phyloP scores from a whole-genome alignment of 1,140 invertebrate species.

The Adoxophyes honmai region DNA sequence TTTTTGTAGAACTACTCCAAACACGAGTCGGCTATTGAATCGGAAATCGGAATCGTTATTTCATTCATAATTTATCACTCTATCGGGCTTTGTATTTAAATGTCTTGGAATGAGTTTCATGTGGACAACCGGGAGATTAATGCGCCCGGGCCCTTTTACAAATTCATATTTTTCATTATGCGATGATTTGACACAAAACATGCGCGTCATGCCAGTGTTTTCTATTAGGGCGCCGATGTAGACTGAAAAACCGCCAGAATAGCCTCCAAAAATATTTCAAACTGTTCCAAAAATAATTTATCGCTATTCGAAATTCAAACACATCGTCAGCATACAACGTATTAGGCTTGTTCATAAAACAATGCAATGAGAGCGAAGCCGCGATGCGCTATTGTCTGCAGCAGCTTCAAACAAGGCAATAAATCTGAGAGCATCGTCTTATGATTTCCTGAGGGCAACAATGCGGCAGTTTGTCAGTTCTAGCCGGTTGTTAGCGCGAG shows the following conservation, averaged over 20 bases:
- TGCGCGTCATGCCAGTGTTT: slow-evolving; percentile 46
- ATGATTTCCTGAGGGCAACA: slow-evolving; percentile 52
- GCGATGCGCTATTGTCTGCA: slow-evolving; percentile 22
- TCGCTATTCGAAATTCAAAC: slow-evolving; percentile 3
- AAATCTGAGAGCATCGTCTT: slow-evolving; percentile 49
- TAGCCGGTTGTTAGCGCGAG: slow-evolving; percentile 53
- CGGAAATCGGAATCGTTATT: slow-evolving; percentile 56
- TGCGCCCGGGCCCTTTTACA: slow-evolving; percentile 34
- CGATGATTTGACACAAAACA: slow-evolving; percentile 59
- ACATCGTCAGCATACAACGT: not conserved
- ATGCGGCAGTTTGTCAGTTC: slow-evolving; percentile 63
- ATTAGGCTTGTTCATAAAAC: not conserved
- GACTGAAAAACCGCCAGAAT: not conserved
- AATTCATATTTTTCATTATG: slow-evolving; percentile 58
- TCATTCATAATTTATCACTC: slow-evolving; percentile 67
- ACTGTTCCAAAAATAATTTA: slow-evolving; percentile 2
- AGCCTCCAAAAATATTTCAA: slow-evolving; percentile 10
- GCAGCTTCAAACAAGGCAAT: slow-evolving; percentile 36
- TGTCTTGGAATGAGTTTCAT: slow-evolving; percentile 48
- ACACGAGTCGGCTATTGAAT: slow-evolving; percentile 55
- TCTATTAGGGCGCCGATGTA: slow-evolving; percentile 37
- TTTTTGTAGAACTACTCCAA: slow-evolving; percentile 49
- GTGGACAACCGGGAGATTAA: slow-evolving; percentile 51
- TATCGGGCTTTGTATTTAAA: slow-evolving; percentile 65
- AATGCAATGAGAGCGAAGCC: slow-evolving; percentile 6